Base-by-base conservation (phyloP, 2,113 vertebrate genomes). In the Anhinga rufa region DNA sequence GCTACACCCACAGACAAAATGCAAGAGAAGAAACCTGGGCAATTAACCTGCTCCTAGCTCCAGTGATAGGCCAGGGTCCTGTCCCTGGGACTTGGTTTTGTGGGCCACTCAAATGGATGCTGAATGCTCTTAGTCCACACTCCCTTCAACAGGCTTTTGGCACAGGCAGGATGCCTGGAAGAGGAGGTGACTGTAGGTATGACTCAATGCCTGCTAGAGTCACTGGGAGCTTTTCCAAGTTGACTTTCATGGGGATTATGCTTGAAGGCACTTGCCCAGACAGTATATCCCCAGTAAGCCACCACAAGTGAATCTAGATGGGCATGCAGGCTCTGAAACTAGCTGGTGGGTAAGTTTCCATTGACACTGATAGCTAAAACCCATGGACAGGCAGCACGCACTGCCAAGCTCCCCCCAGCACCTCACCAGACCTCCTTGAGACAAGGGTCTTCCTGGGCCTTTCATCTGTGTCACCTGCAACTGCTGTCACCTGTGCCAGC, bases 351-450 rank as follows among this genome's bases (percentile, higher is more conserved):
- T 29, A 71, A 42, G 42, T 29, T 88, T 60, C 42, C 32, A 25
- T 15, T 5, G 3, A 51, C 26, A 31, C 10, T 14, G 29, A 83
- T 28, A 38, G 10, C 55, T 70, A 54, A 90, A 84, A 32, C 10
- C 9, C 16, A 40, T 3, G 4, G 61, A 17, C 6, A 70, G 12
- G 5, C 1, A 1, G 14, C 31, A 34, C 0, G 0, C 5, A 22
- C 15, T 0, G 1, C 34, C 60, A 82, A 34, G 31, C 8, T 82
- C 5, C n/a, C 58, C 7, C 3, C 21, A 52, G 24, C 28, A 51
- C 21, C 32, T 40, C 9, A 1, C 9, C 2, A 2, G 55, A 68
- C 19, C 25, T 80, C 54, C 40, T 46, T 4, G 1, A 51, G 40
- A 17, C 40, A 46, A 24, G 21, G 24, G 7, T 26, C 32, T 81